Evolutionary conservation across 1,140 invertebrate genomes (phyloP).

Genomic region (Neelides sp.): DNA sequence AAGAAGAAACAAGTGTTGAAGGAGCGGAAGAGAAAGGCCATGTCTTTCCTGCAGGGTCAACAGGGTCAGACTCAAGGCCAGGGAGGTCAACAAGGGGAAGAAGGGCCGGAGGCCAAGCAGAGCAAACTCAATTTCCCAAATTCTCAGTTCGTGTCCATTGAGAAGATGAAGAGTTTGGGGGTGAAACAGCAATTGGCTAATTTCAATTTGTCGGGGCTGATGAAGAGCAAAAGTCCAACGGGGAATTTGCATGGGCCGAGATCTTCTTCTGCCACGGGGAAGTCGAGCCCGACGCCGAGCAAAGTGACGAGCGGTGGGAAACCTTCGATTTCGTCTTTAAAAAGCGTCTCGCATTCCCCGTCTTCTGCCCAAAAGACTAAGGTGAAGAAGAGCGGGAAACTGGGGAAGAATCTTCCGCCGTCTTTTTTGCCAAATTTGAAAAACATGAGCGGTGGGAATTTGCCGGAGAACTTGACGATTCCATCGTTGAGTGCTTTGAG

Average conservation of each 20-base stretch:
- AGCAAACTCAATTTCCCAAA: too few species aligned
- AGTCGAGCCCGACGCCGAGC: constrained; percentile 20
- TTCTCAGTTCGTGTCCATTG: too few species aligned
- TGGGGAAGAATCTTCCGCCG: constrained; percentile 1
- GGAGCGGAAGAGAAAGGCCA: constrained; percentile 1
- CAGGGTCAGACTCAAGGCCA: constrained; percentile 12
- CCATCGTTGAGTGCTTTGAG: constrained; percentile 10
- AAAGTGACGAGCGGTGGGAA: constrained; percentile 49
- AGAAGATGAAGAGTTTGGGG: too few species aligned
- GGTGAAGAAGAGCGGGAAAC: constrained; percentile 6
- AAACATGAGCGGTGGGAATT: too few species aligned
- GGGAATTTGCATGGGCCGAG: constrained; percentile 2
- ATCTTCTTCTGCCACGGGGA: constrained; percentile 3
- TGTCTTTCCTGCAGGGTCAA: constrained; percentile 5
- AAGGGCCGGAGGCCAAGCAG: too few species aligned
- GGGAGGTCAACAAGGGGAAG: constrained; percentile 7
- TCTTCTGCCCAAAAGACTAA: constrained; percentile 53
- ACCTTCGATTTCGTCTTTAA: constrained; percentile 54
- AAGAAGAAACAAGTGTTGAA: constrained; percentile 25
- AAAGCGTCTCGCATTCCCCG: constrained; percentile 43
- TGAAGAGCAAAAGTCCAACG: too few species aligned
- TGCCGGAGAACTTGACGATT: background rate
- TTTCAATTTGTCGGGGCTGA: too few species aligned
- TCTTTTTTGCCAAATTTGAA: constrained; percentile 12
- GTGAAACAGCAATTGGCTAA: too few species aligned